These are phyloP conservation scores for Anoura caudifer DNA, from an alignment of 2,113 vertebrate species.

Conservation along the genomic window DNA sequence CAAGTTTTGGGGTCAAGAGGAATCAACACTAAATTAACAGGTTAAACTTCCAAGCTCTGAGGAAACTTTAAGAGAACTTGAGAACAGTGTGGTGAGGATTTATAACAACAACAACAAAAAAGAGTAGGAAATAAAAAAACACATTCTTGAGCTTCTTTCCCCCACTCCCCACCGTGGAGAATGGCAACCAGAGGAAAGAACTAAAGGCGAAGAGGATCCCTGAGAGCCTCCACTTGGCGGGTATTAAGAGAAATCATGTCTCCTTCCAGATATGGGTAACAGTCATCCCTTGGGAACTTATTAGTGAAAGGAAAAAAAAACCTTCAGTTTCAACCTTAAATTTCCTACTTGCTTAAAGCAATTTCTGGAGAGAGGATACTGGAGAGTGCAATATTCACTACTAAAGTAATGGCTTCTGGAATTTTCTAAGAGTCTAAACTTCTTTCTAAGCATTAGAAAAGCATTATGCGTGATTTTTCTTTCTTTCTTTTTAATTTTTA, in stretches of 20 bases:
- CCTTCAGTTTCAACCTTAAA: not conserved
- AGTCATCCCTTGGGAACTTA: constrained; percentile 23
- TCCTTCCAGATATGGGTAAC: not conserved
- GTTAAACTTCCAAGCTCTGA: not conserved
- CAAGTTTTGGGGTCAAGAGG: not conserved
- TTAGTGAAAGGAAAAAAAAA: constrained; percentile 7
- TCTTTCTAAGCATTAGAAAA: not conserved
- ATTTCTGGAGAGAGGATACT: not conserved
- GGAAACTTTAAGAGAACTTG: not conserved
- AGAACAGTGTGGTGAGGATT: not conserved
- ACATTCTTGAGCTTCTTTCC: not conserved
- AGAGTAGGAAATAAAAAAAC: not conserved
- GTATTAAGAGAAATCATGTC: not conserved
- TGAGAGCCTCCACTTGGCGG: not conserved
- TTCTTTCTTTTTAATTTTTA: not conserved
- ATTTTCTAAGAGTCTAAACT: constrained; percentile 4
- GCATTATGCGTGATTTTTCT: not conserved
- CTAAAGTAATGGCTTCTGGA: not conserved
- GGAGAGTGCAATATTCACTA: not conserved
- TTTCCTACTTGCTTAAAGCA: constrained; percentile 6
- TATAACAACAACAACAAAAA: not conserved
- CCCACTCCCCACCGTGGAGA: not conserved
- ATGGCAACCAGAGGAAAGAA: not conserved
- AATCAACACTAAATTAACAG: not conserved
- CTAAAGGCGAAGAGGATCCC: not conserved